Evolutionary conservation across 2,113 vertebrate genomes (phyloP).

Genomic region (Stigmatopora nigra): DNA sequence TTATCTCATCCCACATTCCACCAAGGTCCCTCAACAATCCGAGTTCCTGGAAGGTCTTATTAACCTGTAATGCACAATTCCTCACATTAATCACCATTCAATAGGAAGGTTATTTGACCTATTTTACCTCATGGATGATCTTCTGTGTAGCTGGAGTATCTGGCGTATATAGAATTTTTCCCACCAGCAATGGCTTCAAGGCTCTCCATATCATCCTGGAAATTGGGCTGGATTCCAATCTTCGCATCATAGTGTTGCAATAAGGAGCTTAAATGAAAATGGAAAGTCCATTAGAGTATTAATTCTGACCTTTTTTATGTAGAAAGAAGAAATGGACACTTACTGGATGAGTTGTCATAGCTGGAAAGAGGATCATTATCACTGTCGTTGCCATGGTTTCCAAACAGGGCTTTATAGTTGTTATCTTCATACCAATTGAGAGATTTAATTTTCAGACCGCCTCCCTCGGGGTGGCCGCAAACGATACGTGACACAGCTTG

Average conservation of each 20-base stretch:
- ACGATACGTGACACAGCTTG: constrained; percentile 93
- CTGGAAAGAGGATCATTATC: constrained; percentile 77
- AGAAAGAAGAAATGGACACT: constrained; percentile 25
- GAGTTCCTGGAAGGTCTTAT: constrained; percentile 94
- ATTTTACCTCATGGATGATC: constrained; percentile 86
- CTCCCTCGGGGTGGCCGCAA: constrained; percentile 91
- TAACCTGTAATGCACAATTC: constrained; percentile 74
- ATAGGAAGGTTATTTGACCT: not conserved
- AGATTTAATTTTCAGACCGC: constrained; percentile 95
- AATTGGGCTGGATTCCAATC: constrained; percentile 87
- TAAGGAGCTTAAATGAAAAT: constrained; percentile 77
- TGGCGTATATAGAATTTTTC: constrained; percentile 95
- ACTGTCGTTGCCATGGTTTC: constrained; percentile 74
- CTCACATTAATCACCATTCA: not conserved
- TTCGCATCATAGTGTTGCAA: constrained; percentile 91
- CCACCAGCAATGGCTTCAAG: constrained; percentile 89
- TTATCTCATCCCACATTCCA: constrained; percentile 92
- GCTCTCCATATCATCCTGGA: constrained; percentile 97
- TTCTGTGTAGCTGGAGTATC: constrained; percentile 85
- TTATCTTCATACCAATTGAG: constrained; percentile 98
- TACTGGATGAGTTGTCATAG: constrained; percentile 74
- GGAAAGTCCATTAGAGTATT: not conserved
- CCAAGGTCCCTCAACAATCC: constrained; percentile 85
- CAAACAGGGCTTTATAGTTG: constrained; percentile 94
- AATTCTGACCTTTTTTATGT: too few species aligned